Evolutionary conservation across 1,140 invertebrate species (phyloP).

Genomic region (Drosophila orena): DNA sequence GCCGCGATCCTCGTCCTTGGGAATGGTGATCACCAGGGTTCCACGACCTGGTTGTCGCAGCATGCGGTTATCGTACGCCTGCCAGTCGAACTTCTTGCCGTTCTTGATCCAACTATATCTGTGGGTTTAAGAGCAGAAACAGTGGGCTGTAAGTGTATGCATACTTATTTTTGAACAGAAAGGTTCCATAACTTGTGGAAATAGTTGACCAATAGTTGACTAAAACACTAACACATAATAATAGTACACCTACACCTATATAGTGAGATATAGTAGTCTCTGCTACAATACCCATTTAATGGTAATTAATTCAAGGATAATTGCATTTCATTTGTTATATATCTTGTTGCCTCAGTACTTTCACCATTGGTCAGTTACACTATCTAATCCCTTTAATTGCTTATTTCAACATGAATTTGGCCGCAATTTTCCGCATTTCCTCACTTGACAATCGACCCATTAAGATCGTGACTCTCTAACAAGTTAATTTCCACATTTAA

Average conservation of each 20-base stretch:
- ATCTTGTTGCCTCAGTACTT: not conserved
- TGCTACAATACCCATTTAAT: not conserved
- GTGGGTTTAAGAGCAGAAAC: conserved; percentile 15
- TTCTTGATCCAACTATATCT: conserved; percentile 99
- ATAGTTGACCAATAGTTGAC: not conserved
- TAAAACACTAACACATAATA: no score
- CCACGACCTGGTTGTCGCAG: conserved; percentile 96
- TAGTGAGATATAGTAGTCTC: not conserved
- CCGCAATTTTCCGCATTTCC: conserved; percentile 26
- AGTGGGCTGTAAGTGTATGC: not conserved
- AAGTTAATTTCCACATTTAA: conserved; percentile 72
- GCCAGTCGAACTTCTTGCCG: conserved; percentile 95
- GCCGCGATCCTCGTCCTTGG: conserved; percentile 96
- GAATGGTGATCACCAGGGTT: conserved; percentile 94
- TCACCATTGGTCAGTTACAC: not conserved
- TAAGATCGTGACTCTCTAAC: conserved; percentile 33
- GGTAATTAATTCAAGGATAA: no score
- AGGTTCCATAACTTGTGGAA: no score
- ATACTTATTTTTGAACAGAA: no score
- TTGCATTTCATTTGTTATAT: not conserved
- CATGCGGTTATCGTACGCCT: conserved; percentile 96
- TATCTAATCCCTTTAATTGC: not conserved
- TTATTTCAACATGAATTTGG: no score
- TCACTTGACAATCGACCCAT: conserved; percentile 18
- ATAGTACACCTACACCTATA: no score